Base-by-base conservation (phyloP, 2,113 vertebrate species). In the Octodon degus region DNA sequence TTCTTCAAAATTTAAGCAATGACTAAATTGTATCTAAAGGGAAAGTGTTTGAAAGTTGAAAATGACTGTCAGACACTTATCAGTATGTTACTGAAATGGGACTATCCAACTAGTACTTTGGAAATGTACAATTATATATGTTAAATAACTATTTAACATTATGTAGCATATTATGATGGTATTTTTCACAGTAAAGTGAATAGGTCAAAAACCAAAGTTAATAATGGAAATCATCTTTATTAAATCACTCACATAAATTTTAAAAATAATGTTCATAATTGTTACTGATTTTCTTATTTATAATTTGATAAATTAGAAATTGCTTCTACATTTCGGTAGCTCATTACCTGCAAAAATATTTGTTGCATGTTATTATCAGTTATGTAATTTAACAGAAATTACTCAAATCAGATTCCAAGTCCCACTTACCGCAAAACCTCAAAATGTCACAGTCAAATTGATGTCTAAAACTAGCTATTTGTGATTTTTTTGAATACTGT, bases 1-100 rank as follows among this genome's bases (percentile, higher is more conserved):
- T 12, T 89, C 32, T 94, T 22, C 34, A 91, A 86, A 89, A 43
- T 92, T 74, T 94, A 86, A 94, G 65, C 70, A 93, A 4, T 63
- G 2, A 67, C 74, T 77, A 89, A 90, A 95, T 70, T 93, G 32
- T 13, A 91, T 80, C 68, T 55, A 76, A 47, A 62, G 50, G 84
- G 24, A 55, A 16, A 32, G 40, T 58, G n/a, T 55, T 95, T 95
- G 92, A 70, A 91, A 95, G 82, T 19, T 80, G 30, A 8, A 92
- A 94, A 81, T 60, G 55, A 16, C 11, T 80, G 27, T 89, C 40
- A 96, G 43, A 40, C 12, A 95, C 8, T 81, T 84, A 77, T 27
- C 24, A 68, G 13, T 2, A 68, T 89, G 74, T 68, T 89, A 55
- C 24, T 90, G 6, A 7, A 87, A 68, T 88, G 12, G 4, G n/a